phyloP scores from a whole-genome alignment of 2,797 vertebrate species.

The Emydoidea blandingii region DNA sequence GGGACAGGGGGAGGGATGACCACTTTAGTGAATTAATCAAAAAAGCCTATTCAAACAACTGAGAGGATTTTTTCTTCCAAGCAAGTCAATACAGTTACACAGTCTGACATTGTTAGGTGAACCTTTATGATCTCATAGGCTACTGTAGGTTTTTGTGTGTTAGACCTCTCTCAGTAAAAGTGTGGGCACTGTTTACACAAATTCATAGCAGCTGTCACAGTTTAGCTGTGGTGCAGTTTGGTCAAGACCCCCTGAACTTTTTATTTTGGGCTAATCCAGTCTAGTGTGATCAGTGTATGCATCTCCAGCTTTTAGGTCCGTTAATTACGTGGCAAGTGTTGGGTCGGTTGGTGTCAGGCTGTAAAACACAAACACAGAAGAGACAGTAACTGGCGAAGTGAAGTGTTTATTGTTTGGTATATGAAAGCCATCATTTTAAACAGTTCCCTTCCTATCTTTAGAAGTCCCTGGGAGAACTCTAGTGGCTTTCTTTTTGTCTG shows the following conservation, averaged over 20 bases:
- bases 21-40: conserved; percentile 66
- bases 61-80: conserved; percentile 38
- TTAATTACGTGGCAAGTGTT: conserved; percentile 80
- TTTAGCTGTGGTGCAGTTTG: conserved; percentile 65
- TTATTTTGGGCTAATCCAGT: conserved; percentile 78
- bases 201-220: conserved; percentile 74
- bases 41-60: conserved; percentile 72
- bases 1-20: conserved; percentile 46
- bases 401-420: conserved; percentile 73
- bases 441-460: conserved; percentile 23
- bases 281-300: conserved; percentile 74
- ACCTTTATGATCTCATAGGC: conserved; percentile 56
- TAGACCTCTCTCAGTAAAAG: conserved; percentile 52
- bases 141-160: not conserved
- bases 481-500: conserved; percentile 23
- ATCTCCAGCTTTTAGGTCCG: conserved; percentile 70
- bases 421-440: conserved; percentile 38
- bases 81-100: conserved; percentile 66
- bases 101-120: conserved; percentile 68
- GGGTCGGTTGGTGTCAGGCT: conserved; percentile 67
- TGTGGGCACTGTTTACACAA: conserved; percentile 52
- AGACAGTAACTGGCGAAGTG: conserved; percentile 53
- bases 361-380: conserved; percentile 69
- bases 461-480: conserved; percentile 11
- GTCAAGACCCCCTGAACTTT: conserved; percentile 79